Percentiles rank a stretch among this genome's conserved stretches.
phyloP scores from a whole-genome alignment of 2,888 invertebrate species.

The Cataglyphis livida region DNA sequence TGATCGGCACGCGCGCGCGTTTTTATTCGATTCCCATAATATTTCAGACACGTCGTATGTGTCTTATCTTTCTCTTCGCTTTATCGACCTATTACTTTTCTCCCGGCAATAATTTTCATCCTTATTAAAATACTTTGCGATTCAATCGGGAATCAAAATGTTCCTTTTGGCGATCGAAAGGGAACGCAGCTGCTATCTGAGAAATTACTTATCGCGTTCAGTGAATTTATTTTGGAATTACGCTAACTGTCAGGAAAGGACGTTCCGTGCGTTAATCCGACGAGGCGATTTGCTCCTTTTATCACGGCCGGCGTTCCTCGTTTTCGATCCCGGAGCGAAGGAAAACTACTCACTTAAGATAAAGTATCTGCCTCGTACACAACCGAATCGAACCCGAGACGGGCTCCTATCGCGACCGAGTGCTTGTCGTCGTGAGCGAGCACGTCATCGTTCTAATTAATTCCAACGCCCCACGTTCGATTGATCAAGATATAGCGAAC shows the following conservation, averaged over 20 bases:
- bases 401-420: conserved; percentile 54
- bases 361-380: conserved; percentile 64
- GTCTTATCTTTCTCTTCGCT: background rate
- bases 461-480: conserved; percentile 78
- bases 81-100: background rate
- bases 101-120: background rate
- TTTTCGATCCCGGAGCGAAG: conserved; percentile 49
- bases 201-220: conserved; percentile 62
- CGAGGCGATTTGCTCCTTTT: conserved; percentile 68
- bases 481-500: conserved; percentile 80
- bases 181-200: conserved; percentile 18
- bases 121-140: background rate
- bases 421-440: conserved; percentile 64
- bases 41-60: background rate
- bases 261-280: conserved; percentile 18
- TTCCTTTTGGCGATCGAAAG: background rate
- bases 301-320: conserved; percentile 55
- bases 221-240: conserved; percentile 60
- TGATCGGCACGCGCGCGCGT: background rate
- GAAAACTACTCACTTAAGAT: conserved; percentile 73
- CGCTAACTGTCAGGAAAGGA: conserved; percentile 40
- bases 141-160: background rate
- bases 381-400: conserved; percentile 48
- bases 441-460: conserved; percentile 82
- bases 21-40: background rate